A percentile compares a stretch with the other conserved stretches of the same genome.
phyloP scores from a whole-genome alignment of 2,113 vertebrate genomes.

The Rhea americana region DNA sequence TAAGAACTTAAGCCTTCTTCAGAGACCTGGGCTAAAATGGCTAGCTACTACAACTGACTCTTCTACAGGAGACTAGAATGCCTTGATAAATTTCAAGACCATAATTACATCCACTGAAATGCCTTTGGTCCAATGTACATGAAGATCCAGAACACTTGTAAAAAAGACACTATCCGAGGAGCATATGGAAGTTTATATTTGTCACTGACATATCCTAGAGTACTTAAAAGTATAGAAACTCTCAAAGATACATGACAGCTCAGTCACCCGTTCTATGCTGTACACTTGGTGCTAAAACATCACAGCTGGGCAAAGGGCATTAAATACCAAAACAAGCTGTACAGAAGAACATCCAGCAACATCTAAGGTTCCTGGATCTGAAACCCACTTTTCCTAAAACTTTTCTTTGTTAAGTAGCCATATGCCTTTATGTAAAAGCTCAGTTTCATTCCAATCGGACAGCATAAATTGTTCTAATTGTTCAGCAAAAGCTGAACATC shows the following conservation, averaged over 20 bases:
- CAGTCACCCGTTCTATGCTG: background rate
- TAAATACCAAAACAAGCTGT: background rate
- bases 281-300: background rate
- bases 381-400: background rate
- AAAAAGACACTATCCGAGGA: background rate
- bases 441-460: background rate
- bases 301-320: background rate
- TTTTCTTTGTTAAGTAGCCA: background rate
- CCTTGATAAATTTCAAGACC: background rate
- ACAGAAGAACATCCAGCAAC: background rate
- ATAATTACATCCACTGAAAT: background rate
- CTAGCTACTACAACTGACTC: background rate
- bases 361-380: background rate
- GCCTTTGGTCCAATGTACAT: background rate
- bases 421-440: background rate
- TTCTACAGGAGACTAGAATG: background rate
- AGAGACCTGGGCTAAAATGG: background rate
- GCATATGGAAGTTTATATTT: background rate
- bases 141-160: background rate
- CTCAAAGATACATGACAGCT: background rate
- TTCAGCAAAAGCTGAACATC: background rate
- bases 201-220: background rate
- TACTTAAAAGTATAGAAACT: background rate
- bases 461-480: background rate
- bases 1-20: background rate